Evolutionary conservation across 1,140 invertebrate species (phyloP), one percentile per base, ranked within the genome.

Genomic region (Asbolus verrucosus): DNA sequence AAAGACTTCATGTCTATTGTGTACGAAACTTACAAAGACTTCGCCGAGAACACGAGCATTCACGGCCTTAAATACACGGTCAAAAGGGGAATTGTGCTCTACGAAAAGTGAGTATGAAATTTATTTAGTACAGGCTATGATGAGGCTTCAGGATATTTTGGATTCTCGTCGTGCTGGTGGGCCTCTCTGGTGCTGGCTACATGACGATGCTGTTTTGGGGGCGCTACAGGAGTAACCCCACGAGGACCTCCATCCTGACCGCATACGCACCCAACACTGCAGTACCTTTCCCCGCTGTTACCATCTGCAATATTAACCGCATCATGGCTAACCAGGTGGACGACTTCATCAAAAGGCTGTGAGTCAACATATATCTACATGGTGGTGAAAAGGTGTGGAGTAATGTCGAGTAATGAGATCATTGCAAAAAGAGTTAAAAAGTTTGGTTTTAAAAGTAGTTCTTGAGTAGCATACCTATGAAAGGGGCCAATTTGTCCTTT

Each of bases 261-360:
- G 69, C 68, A 27, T 77, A 74, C 67, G 75, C 75, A 11, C 77
- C 78, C 4, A 72, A 75, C 27, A 73, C 71, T 13, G 59, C 66
- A 3, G 61, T 79, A n/a, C 72, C 75, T 18, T 81, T 81, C 70
- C 76, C 80, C 18, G 77, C 74, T 0, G 73, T 80, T n/a, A 76
- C 79, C 6, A 66, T 81, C 9, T 81, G 80, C 61, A 77, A 76
- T 14, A 69, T 77, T n/a, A 76, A 75, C 27, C 71, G 66, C 30
- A 73, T 76, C 31, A 70, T 76, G n/a, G 61, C 62, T 6, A 19
- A 46, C 6, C 75, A 74, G 38, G 67, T 78, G n/a, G 24, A 77
- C 0, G 65, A 70, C 1, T 65, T 76, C 11, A 36, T 73, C 0
- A 31, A 68, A 16, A 67, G 36, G 5, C 27, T 75, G 75, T 75